Percentiles rank a stretch among this genome's conserved stretches.
phyloP scores from a whole-genome alignment of 2,888 invertebrate genomes.

The Steinernema hermaphroditum region DNA sequence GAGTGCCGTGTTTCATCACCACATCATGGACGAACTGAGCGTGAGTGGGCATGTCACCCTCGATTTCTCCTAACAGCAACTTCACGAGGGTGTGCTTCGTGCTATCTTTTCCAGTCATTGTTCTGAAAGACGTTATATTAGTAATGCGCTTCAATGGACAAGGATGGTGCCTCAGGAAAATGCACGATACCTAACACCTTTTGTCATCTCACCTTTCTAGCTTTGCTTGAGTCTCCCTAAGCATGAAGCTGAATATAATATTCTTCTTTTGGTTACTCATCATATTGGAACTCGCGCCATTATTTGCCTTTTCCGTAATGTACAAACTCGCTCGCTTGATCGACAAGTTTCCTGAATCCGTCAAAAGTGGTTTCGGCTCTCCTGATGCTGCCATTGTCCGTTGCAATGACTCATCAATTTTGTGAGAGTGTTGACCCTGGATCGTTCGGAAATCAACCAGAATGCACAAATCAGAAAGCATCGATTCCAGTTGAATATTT shows the following conservation, averaged over 20 bases:
- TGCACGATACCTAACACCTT: not conserved
- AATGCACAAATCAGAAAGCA: constrained; percentile 48
- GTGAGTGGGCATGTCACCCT: constrained; percentile 93
- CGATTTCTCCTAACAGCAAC: constrained; percentile 47
- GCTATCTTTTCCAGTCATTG: not conserved
- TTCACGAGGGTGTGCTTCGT: constrained; percentile 27
- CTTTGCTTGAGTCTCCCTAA: constrained; percentile 1
- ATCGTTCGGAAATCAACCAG: constrained; percentile 14
- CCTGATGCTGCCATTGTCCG: not conserved
- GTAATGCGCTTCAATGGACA: too few species aligned
- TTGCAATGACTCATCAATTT: not conserved
- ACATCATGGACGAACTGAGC: constrained; percentile 96
- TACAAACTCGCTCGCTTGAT: constrained; percentile 12
- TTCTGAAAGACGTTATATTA: not conserved
- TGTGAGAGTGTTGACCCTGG: constrained; percentile 6
- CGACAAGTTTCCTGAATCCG: not conserved
- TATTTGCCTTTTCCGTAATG: not conserved
- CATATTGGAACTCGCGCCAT: not conserved
- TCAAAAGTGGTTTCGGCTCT: not conserved
- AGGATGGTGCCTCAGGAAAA: too few species aligned
- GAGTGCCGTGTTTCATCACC: constrained; percentile 72
- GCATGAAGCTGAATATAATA: constrained; percentile 3
- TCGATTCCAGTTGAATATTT: constrained; percentile 48
- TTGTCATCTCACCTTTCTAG: not conserved
- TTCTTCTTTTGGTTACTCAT: not conserved